These are phyloP conservation scores for Rhaphigaster nebulosa DNA, from an alignment of 2,888 invertebrate genomes.

Conservation along the genomic window DNA sequence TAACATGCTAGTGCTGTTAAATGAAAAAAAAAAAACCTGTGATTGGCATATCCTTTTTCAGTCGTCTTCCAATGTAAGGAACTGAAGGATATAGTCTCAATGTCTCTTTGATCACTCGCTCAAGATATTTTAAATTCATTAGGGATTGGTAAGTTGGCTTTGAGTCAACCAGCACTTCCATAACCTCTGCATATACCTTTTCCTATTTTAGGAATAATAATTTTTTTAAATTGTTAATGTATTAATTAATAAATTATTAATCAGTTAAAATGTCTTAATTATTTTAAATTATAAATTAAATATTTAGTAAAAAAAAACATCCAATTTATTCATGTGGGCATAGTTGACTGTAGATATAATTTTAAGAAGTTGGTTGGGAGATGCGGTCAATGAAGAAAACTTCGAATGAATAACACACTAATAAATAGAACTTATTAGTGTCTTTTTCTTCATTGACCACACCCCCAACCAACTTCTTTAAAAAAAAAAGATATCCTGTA, in stretches of 20 bases:
- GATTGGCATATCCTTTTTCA: conserved; percentile 65
- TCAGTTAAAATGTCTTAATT: neutral
- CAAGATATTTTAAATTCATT: conserved; percentile 66
- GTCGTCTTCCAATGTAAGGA: conserved; percentile 67
- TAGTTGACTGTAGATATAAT: too few species aligned
- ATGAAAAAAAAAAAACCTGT: conserved; percentile 5
- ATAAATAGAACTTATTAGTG: too few species aligned
- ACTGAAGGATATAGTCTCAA: conserved; percentile 67
- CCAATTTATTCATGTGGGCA: too few species aligned
- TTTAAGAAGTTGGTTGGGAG: too few species aligned
- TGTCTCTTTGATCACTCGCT: conserved; percentile 68
- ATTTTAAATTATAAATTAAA: too few species aligned
- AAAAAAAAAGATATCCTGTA: too few species aligned
- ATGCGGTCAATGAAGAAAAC: too few species aligned
- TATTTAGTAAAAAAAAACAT: too few species aligned
- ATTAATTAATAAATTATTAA: neutral
- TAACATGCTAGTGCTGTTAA: neutral
- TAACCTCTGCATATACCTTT: conserved; percentile 65
- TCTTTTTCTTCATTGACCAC: too few species aligned
- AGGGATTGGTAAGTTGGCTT: conserved; percentile 65
- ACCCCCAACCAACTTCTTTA: too few species aligned
- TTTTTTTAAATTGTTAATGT: neutral
- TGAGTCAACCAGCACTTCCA: conserved; percentile 64
- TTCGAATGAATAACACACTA: too few species aligned
- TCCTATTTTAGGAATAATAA: conserved; percentile 60